Evolutionary conservation across 2,888 invertebrate genomes (phyloP).

Genomic region (Eristalis arbustorum): DNA sequence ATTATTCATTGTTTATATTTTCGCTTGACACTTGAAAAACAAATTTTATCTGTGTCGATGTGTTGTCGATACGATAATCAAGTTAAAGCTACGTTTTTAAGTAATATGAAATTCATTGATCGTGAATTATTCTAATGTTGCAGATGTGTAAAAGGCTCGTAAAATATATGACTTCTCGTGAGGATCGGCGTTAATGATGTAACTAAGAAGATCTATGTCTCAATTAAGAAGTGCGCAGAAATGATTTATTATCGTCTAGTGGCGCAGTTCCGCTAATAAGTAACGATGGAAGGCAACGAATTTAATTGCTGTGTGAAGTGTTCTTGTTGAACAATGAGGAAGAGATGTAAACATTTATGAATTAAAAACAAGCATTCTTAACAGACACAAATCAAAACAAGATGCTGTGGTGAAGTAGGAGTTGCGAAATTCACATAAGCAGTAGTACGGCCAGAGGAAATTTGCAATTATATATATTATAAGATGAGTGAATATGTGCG

Average conservation of each 20-base stretch:
- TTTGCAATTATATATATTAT: too few species aligned
- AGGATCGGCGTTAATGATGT: neutral
- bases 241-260: neutral
- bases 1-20: slow-evolving; percentile 47
- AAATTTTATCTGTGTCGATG: slow-evolving; percentile 12
- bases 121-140: neutral
- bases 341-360: neutral
- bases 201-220: neutral
- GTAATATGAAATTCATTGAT: neutral
- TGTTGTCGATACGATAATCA: slow-evolving; percentile 10
- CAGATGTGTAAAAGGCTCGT: neutral
- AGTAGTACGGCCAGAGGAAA: too few species aligned
- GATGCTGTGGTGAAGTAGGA: too few species aligned
- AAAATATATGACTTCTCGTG: neutral
- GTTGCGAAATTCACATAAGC: too few species aligned
- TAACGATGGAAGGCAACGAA: neutral
- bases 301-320: neutral
- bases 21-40: slow-evolving; percentile 26
- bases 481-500: too few species aligned
- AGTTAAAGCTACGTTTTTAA: too few species aligned
- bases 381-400: too few species aligned
- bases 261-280: neutral
- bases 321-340: neutral
- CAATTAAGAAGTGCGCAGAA: neutral
- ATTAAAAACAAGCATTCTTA: neutral